phyloP scores from a whole-genome alignment of 2,113 vertebrate species.

The Laticauda laticaudata region DNA sequence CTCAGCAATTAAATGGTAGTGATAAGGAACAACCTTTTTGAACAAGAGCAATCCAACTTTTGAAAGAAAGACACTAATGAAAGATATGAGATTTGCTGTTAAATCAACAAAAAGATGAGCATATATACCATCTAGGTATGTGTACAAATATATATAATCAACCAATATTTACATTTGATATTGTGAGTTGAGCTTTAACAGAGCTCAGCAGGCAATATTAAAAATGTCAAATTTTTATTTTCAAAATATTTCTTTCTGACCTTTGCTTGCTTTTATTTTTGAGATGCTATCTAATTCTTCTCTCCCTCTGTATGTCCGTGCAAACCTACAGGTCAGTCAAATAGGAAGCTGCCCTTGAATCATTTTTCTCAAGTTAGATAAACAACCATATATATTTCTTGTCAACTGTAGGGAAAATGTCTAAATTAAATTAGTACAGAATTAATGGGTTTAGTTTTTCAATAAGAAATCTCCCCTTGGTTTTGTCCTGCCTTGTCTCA shows the following conservation, averaged over 20 bases:
- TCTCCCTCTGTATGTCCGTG: background rate
- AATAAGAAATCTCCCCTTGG: background rate
- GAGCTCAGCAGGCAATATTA: background rate
- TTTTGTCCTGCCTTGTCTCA: background rate
- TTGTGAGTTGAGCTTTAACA: background rate
- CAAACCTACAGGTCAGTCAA: background rate
- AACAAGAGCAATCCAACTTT: background rate
- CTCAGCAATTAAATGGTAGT: background rate
- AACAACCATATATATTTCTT: background rate
- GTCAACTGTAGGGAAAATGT: background rate
- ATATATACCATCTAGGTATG: background rate
- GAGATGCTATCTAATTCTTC: background rate
- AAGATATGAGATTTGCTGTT: background rate
- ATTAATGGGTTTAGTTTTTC: background rate
- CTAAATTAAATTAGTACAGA: background rate
- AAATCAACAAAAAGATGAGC: background rate
- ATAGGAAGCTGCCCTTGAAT: background rate
- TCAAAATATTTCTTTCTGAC: background rate
- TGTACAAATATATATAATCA: background rate
- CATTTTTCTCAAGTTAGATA: background rate
- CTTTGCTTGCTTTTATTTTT: background rate
- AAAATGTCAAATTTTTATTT: background rate
- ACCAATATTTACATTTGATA: background rate
- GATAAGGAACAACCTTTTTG: background rate
- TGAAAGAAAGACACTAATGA: background rate